Evolutionary conservation across 2,797 vertebrate species (phyloP), one percentile per base, ranked within the genome.

Genomic region (Mormyrus proboscirostris): DNA sequence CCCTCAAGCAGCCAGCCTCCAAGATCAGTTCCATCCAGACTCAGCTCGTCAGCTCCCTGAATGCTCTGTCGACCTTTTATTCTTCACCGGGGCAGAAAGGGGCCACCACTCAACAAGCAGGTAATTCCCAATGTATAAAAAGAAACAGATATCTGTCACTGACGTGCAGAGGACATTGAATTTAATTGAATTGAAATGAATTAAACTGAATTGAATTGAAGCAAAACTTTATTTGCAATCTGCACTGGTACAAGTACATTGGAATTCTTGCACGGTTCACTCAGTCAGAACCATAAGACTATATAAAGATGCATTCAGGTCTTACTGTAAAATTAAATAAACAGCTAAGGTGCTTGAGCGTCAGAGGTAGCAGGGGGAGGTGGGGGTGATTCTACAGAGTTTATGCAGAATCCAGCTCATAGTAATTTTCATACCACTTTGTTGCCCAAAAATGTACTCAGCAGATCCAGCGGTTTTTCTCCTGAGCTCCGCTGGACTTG

Each of bases 21-120:
- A 99, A 98, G 95, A 98, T 99, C 95, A 99, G 98, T 93, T 97
- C 98, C 69, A 99, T 99, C 92, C 98, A 99, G 95, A 98, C 95
- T 94, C 98, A 99, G 88, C 94, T 99, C 88, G 97, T 99, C 91
- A 99, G 97, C 92, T 99, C 98, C 88, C 96, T 99, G 90, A 99
- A 98, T 93, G 96, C 97, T 29, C 95, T 99, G 91, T 97, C 98
- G 76, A 97, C 98, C 2, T 97, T 98, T 91, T 99, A 98, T 93
- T 98, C 97, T 0, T 93, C 93, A 0, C 97, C 96, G 53, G 95
- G 94, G 44, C 95, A 96, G 93, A 97, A 96, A 94, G 94, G 94
- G 55, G 92, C 94, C 19, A 92, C 94, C 92, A 94, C 91, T 91
- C 95, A 95, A 92, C 95, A 96, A 92, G 95, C 95, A 96, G 96